Percentiles rank a stretch among this genome's conserved stretches.
Conservation (phyloP, 1,140 invertebrate genomes). For the Apocrypta bakeri region DNA sequence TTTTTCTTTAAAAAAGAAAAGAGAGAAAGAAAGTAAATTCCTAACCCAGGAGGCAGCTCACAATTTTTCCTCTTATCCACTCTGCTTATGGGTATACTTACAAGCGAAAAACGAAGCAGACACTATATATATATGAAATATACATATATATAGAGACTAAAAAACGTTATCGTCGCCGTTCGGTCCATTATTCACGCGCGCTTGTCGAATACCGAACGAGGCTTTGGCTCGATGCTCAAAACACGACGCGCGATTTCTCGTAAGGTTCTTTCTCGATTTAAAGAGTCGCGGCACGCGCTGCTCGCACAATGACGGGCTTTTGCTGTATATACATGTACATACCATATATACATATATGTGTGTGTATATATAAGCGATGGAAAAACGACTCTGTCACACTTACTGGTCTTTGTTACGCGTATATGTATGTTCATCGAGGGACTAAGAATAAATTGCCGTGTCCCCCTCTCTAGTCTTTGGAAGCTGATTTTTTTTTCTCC, state of each 20-base stretch:
- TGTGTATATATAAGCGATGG: background rate
- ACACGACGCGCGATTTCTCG: slow-evolving; percentile 10
- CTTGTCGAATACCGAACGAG: background rate
- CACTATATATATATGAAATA: too few species aligned
- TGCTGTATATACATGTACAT: background rate
- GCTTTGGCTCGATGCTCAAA: background rate
- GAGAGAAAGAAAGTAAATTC: background rate
- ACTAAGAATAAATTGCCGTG: background rate
- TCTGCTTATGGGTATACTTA: background rate
- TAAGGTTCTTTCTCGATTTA: background rate
- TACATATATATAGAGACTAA: background rate
- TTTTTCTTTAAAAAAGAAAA: too few species aligned
- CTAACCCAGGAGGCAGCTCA: background rate
- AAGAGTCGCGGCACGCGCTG: slow-evolving; percentile 21
- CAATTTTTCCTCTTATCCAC: background rate
- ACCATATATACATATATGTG: background rate
- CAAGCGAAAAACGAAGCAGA: background rate
- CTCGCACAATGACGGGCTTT: background rate
- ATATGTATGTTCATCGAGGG: background rate
- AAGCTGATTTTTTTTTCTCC: background rate
- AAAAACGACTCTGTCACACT: slow-evolving; percentile 13
- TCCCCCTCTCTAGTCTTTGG: background rate
- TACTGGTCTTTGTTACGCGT: background rate
- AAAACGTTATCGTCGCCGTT: slow-evolving; percentile 4
- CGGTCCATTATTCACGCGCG: background rate